Evolutionary conservation across 2,797 vertebrate genomes (phyloP), one percentile per base, ranked within the genome.

Genomic region (Florisuga fusca): DNA sequence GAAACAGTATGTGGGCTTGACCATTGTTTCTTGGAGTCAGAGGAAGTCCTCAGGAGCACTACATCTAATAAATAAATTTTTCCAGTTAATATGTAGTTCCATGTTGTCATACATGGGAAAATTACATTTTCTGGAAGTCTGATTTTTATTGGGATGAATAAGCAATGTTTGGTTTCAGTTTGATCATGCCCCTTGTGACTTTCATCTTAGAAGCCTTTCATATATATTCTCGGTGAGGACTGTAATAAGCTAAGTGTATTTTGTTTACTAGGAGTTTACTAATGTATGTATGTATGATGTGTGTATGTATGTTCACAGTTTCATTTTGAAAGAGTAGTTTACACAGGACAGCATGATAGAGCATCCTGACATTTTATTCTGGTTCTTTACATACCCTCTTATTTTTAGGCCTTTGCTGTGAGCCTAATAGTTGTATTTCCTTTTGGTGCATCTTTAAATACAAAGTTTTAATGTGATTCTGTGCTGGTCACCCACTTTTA

Each of bases 1-100:
- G 84, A 87, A 94, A 86, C 76, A 82, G 4, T 93, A 15, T 54
- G 54, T 71, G 33, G 20, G 34, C 68, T 95, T 95, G 51, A 54
- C 46, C 22, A 22, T 59, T 86, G 69, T 76, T 89, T 50, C 78
- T 84, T 72, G 72, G 45, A 67, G 10, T 79, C 93, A 57, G 66
- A 79, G 87, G 74, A 87, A 69, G 23, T 73, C 34, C 48, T 84
- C 16, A 50, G 72, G 48, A 92, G 45, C 48, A 33, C 43, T 84
- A 78, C n/a, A 31, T 75, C 43, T 59, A 68, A 75, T 74, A 58
- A 54, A 72, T 95, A 54, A 16, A 9, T 84, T 76, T 88, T 45
- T 68, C 53, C 38, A 77, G 33, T 81, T 29, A 9, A 59, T 89
- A 26, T 12, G 7, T 36, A 71, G 62, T 85, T 84, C 74, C 0